Evolutionary conservation across 1,140 invertebrate genomes (phyloP), one percentile per base, ranked within the genome.

Genomic region (Chrysopa pallens): DNA sequence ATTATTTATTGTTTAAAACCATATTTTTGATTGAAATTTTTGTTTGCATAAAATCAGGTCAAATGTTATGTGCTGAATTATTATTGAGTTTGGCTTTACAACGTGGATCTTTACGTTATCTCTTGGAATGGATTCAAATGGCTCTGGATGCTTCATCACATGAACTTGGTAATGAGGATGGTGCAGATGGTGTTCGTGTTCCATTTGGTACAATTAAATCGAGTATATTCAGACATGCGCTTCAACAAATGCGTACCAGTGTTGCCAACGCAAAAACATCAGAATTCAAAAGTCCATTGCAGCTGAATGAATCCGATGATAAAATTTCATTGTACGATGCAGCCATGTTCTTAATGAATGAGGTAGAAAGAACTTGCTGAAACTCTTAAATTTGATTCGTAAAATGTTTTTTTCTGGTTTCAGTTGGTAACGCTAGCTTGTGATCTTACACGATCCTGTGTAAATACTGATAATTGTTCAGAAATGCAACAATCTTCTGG

Each of bases 71-170:
- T 17, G 62, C 64, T 31, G 72, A 78, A 58, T 54, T 78, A 13
- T 57, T 76, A 47, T 52, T 78, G 29, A 62, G 66, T 7, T 48
- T 79, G 28, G 68, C 72, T 15, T 53, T 74, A 27, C 75, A 78
- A 57, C 54, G 74, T 46, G 74, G 76, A 4, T 73, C 73, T n/a
- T 59, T 78, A 15, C 52, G 68, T 17, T 72, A 74, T 56, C 52
- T 78, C 4, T 52, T 79, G 12, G 72, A 77, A 48, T 79, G 76
- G 76, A 68, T 79, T 42, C 66, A 74, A 40, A 68, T 76, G 64
- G 73, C 73, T 13, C 52, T 75, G 33, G 56, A 63, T 46, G 55
- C 54, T 7, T 52, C 57, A 46, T 42, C 17, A 54, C 6, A 31
- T n/a, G n/a, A n/a, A n/a, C n/a, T n/a, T n/a, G n/a, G n/a, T n/a